A percentile compares a stretch with the other conserved stretches of the same genome.
These are phyloP conservation scores for Columbina picui DNA, from an alignment of 2,113 vertebrate species.

Conservation along the genomic window DNA sequence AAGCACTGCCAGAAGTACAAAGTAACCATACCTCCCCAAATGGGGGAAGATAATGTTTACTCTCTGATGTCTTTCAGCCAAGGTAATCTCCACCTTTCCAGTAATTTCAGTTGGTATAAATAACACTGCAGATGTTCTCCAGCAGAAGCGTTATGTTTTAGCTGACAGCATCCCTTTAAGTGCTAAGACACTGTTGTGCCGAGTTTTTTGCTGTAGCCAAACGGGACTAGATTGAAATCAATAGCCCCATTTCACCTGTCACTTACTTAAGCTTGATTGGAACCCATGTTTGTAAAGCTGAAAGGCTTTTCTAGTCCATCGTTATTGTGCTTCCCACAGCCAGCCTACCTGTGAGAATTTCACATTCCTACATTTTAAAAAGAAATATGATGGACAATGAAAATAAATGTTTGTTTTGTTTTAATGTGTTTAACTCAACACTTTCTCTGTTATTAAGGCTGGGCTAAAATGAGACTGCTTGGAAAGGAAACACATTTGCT, in stretches of 20 bases:
- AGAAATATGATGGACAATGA: neutral
- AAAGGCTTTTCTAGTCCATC: neutral
- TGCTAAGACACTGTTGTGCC: neutral
- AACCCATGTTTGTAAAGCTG: constrained; percentile 43
- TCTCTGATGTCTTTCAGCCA: neutral
- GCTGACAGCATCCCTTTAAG: neutral
- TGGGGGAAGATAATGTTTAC: neutral
- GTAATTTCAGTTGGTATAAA: neutral
- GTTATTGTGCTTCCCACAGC: neutral
- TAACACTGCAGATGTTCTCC: neutral
- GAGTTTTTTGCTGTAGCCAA: constrained; percentile 39
- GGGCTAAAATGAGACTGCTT: neutral
- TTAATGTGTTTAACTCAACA: neutral
- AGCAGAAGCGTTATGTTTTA: neutral
- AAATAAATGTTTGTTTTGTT: neutral
- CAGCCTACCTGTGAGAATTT: neutral
- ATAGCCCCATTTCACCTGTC: constrained; percentile 50
- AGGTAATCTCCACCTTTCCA: neutral
- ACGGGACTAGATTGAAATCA: constrained; percentile 54
- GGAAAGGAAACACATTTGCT: constrained; percentile 27
- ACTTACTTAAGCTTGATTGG: constrained; percentile 60
- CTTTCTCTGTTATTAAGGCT: neutral
- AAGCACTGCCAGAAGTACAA: neutral
- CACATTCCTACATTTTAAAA: neutral
- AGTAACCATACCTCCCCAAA: neutral